Conservation (phyloP, 2,113 vertebrate species). For the Anoplopoma fimbria region DNA sequence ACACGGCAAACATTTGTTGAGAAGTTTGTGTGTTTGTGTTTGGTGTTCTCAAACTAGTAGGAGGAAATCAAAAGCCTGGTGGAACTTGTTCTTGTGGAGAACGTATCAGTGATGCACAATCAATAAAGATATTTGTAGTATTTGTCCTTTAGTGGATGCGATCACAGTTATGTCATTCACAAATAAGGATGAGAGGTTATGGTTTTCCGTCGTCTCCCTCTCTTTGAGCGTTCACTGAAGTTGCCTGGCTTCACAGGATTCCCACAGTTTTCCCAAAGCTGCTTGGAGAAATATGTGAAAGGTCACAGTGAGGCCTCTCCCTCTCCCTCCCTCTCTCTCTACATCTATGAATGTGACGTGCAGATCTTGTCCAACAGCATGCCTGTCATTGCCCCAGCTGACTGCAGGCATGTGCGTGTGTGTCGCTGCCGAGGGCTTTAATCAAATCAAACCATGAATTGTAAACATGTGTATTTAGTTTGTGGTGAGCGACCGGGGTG, state of each 20-base stretch:
- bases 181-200: constrained; percentile 1
- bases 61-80: constrained; percentile 4
- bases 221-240: constrained; percentile 25
- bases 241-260: constrained; percentile 38
- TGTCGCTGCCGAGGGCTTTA: background rate
- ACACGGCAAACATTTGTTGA: constrained; percentile 54
- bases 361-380: constrained; percentile 41
- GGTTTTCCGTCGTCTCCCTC: constrained; percentile 1
- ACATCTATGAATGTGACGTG: constrained; percentile 38
- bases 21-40: constrained; percentile 48
- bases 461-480: constrained; percentile 36
- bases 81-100: constrained; percentile 1
- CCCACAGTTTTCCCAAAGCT: constrained; percentile 54
- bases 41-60: constrained; percentile 27
- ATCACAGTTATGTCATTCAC: background rate
- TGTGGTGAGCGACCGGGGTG: constrained; percentile 21
- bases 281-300: constrained; percentile 71
- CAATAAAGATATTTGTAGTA: background rate
- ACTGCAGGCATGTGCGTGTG: background rate
- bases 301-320: constrained; percentile 52
- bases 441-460: background rate
- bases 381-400: constrained; percentile 27
- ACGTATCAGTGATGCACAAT: background rate
- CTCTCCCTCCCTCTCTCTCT: background rate
- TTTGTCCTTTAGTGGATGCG: background rate